A percentile compares a stretch with the other conserved stretches of the same genome.
These are phyloP conservation scores for Archilochus colubris DNA, from an alignment of 2,113 vertebrate genomes.

Conservation along the genomic window DNA sequence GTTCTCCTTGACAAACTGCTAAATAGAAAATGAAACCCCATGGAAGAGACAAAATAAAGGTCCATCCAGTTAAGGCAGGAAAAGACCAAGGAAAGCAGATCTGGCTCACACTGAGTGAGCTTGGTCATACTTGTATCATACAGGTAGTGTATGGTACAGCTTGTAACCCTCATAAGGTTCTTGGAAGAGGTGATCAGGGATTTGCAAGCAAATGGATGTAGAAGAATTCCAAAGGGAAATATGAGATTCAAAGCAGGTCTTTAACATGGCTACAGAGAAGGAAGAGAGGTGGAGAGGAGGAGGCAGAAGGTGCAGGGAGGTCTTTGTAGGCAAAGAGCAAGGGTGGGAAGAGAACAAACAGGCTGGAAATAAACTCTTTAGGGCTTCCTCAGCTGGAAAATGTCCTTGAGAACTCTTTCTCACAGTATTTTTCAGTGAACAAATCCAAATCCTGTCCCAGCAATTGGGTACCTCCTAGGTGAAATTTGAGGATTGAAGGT, in stretches of 20 bases:
- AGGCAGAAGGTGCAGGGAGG: neutral
- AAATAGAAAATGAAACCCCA: neutral
- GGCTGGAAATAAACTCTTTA: neutral
- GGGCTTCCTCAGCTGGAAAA: neutral
- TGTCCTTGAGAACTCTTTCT: neutral
- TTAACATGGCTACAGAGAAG: neutral
- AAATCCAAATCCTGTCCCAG: neutral
- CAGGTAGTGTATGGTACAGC: neutral
- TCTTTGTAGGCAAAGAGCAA: neutral
- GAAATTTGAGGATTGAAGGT: neutral
- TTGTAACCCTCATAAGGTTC: neutral
- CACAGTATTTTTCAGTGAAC: neutral
- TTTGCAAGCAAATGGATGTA: neutral
- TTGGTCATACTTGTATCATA: rapidly evolving
- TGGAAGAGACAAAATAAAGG: rapidly evolving
- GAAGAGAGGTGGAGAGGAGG: neutral
- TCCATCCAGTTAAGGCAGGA: neutral
- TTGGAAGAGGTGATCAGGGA: neutral
- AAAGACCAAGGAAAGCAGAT: neutral
- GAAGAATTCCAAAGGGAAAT: neutral
- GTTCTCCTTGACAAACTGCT: neutral
- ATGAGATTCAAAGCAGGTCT: neutral
- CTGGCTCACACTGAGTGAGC: neutral
- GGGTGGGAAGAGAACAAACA: neutral
- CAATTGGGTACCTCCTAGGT: rapidly evolving